Evolutionary conservation across 2,113 vertebrate species (phyloP).

Genomic region (Ceuthmochares aereus): DNA sequence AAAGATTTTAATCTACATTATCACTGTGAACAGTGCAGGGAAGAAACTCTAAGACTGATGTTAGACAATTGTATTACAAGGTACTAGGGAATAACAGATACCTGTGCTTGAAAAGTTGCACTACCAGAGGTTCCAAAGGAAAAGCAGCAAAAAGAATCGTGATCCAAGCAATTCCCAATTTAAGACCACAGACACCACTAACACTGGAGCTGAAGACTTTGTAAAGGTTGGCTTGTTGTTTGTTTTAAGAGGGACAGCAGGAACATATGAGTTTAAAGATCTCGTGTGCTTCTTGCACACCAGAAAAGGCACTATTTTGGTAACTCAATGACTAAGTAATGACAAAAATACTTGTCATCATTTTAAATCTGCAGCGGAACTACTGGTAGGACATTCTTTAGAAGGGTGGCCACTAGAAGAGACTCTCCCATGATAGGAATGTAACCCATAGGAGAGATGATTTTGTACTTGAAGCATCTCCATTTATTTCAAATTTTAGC

Average conservation of each 20-base stretch:
- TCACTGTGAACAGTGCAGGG: neutral
- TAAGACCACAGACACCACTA: neutral
- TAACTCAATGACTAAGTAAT: neutral
- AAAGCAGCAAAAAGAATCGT: neutral
- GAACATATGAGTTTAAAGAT: neutral
- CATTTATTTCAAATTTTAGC: neutral
- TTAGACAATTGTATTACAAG: neutral
- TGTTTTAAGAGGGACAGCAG: neutral
- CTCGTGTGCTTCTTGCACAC: neutral
- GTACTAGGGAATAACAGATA: neutral
- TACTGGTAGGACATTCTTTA: slow-evolving; percentile 12
- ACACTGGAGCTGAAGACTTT: neutral
- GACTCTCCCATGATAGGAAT: slow-evolving; percentile 31
- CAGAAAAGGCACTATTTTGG: neutral
- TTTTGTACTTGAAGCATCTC: neutral
- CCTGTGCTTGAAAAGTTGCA: neutral
- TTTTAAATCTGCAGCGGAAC: neutral
- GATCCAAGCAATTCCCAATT: neutral
- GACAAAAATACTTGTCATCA: neutral
- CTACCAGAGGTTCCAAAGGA: neutral
- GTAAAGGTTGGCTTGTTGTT: neutral
- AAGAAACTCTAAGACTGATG: neutral
- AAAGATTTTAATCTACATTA: neutral
- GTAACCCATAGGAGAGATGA: neutral
- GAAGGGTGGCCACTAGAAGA: neutral